A percentile compares a stretch with the other conserved stretches of the same genome.
phyloP scores from a whole-genome alignment of 1,140 invertebrate species.

The Halyomorpha halys region DNA sequence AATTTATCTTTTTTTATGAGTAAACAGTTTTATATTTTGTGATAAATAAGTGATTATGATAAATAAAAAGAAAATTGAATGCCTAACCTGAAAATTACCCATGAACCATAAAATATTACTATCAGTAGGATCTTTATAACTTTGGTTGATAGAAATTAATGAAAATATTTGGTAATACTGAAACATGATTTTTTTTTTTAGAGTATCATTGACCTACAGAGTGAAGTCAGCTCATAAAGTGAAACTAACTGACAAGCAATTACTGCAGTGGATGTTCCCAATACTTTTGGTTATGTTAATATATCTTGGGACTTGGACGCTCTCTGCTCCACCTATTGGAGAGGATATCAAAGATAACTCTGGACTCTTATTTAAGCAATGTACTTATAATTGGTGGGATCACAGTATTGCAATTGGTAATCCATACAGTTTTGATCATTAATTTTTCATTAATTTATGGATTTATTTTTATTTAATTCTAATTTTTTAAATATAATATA shows the following conservation, averaged over 20 bases:
- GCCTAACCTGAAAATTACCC: no score
- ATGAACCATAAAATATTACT: no score
- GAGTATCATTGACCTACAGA: constrained; percentile 86
- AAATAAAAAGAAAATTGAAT: no score
- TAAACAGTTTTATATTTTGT: no score
- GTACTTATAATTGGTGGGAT: constrained; percentile 87
- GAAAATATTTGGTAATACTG: background rate
- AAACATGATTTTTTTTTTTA: constrained; percentile 36
- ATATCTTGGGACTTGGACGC: constrained; percentile 80
- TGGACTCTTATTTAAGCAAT: constrained; percentile 74
- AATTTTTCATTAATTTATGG: no score
- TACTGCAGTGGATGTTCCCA: constrained; percentile 84
- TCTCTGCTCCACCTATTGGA: constrained; percentile 65
- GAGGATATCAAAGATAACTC: constrained; percentile 63
- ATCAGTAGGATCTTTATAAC: no score
- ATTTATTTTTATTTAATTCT: no score
- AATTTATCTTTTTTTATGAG: no score
- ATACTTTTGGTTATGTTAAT: constrained; percentile 78
- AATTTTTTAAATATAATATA: no score
- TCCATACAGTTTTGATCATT: no score
- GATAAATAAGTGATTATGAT: no score
- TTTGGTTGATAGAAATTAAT: no score
- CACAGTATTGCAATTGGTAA: constrained; percentile 75
- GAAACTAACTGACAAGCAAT: constrained; percentile 79
- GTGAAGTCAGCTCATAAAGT: constrained; percentile 87